Evolutionary conservation across 92 coral and sea anemone genomes (phyloP), one percentile per base, ranked within the genome.

Genomic region (Siderastrea radians): DNA sequence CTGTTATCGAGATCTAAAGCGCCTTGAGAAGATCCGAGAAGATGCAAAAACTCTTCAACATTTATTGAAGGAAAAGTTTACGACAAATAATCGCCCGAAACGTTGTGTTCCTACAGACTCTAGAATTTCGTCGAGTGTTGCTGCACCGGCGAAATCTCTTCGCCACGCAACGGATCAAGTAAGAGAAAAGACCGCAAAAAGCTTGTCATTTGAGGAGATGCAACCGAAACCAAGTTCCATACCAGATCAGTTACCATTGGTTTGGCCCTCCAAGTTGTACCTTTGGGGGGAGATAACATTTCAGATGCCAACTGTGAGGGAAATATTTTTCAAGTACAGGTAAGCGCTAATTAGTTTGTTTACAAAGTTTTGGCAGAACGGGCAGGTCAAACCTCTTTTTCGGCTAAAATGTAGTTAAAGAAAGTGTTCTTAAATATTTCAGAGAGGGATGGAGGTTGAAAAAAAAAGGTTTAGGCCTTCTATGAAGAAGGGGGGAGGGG

Each of bases 131-230:
- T n/a, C n/a, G n/a, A n/a, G n/a, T n/a, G n/a, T n/a, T n/a, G n/a
- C n/a, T n/a, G n/a, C n/a, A n/a, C n/a, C n/a, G n/a, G n/a, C n/a
- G n/a, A n/a, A n/a, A n/a, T n/a, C n/a, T n/a, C n/a, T n/a, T n/a
- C n/a, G n/a, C n/a, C n/a, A n/a, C n/a, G n/a, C n/a, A n/a, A n/a
- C n/a, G n/a, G n/a, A n/a, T n/a, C n/a, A n/a, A n/a, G n/a, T n/a
- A n/a, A n/a, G 53, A 19, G 72, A 49, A 59, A 78, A 58, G 26
- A 55, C 61, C 7, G 79, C 79, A 75, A 75, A 72, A 57, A 75
- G 62, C 45, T 17, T 75, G 52, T 49, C 70, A 19, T 78, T 78
- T 12, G 49, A 3, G 59, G 70, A 78, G 14, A 70, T 82, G n/a
- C 55, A 64, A 70, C 78, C 78, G 1, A 69, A 82, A 47, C 73